phyloP scores from a whole-genome alignment of 2,113 vertebrate species.

The Salvator merianae region DNA sequence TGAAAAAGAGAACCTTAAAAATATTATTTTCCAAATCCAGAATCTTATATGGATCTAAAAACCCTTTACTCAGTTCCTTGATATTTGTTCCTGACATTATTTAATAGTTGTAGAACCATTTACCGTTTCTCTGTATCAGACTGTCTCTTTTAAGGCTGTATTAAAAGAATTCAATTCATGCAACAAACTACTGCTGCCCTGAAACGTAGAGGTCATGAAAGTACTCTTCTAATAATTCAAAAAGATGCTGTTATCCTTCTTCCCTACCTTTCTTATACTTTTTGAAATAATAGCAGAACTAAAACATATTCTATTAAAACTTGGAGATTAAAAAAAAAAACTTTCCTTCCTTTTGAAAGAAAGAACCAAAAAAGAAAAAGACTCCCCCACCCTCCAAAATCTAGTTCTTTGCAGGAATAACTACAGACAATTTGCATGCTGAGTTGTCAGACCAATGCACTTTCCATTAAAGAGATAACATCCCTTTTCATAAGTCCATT shows the following conservation, averaged over 20 bases:
- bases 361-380: constrained; percentile 54
- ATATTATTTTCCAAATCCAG: constrained; percentile 2
- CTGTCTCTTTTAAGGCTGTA: constrained; percentile 1
- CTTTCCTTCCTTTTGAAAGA: constrained; percentile 65
- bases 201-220: constrained; percentile 69
- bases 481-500: constrained; percentile 91
- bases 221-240: constrained; percentile 70
- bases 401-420: constrained; percentile 74
- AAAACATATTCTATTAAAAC: constrained; percentile 79
- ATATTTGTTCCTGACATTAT: constrained; percentile 17
- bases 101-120: constrained; percentile 22
- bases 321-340: constrained; percentile 61
- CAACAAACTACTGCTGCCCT: constrained; percentile 78
- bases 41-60: not conserved
- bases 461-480: constrained; percentile 95
- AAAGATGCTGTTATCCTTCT: constrained; percentile 68
- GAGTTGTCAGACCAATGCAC: constrained; percentile 89
- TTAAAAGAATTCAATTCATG: constrained; percentile 70
- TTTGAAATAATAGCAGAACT: constrained; percentile 73
- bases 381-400: constrained; percentile 33
- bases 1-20: constrained; percentile 1
- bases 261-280: constrained; percentile 66
- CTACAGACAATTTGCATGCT: constrained; percentile 82
- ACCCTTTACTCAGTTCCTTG: not conserved
- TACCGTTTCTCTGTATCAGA: constrained; percentile 26